phyloP scores from a whole-genome alignment of 2,113 vertebrate species.

The Perca flavescens region DNA sequence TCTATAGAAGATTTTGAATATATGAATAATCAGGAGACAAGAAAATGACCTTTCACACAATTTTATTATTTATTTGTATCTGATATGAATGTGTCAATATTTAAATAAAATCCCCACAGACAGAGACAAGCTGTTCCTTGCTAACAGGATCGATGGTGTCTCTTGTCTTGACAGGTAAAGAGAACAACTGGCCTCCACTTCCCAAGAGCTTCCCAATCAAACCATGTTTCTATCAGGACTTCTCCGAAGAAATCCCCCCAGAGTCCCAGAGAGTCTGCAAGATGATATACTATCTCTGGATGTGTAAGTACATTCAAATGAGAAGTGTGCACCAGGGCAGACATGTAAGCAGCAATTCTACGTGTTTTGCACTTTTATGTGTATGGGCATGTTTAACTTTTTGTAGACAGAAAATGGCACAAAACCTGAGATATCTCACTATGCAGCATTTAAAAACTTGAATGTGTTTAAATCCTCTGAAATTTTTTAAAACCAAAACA shows the following conservation, averaged over 20 bases:
- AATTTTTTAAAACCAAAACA: not conserved
- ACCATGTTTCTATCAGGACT: conserved; percentile 97
- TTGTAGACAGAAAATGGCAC: not conserved
- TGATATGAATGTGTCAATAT: not conserved
- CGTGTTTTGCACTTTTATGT: not conserved
- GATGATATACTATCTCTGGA: conserved; percentile 98
- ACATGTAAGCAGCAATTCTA: not conserved
- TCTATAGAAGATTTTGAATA: not conserved
- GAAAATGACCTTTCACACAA: not conserved
- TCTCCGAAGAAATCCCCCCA: conserved; percentile 92
- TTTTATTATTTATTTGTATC: no score
- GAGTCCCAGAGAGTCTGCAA: conserved; percentile 93
- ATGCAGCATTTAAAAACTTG: not conserved
- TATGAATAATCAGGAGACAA: not conserved
- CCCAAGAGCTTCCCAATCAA: conserved; percentile 91
- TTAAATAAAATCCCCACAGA: not conserved
- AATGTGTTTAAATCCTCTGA: not conserved
- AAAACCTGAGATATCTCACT: not conserved
- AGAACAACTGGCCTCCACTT: conserved; percentile 97
- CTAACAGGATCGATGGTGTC: not conserved
- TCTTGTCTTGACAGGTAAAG: conserved; percentile 83
- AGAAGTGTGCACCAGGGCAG: not conserved
- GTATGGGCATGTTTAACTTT: not conserved
- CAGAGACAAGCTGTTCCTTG: not conserved
- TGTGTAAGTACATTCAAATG: conserved; percentile 87